Base-by-base conservation (phyloP, 2,797 vertebrate genomes). In the Spheniscus humboldti region DNA sequence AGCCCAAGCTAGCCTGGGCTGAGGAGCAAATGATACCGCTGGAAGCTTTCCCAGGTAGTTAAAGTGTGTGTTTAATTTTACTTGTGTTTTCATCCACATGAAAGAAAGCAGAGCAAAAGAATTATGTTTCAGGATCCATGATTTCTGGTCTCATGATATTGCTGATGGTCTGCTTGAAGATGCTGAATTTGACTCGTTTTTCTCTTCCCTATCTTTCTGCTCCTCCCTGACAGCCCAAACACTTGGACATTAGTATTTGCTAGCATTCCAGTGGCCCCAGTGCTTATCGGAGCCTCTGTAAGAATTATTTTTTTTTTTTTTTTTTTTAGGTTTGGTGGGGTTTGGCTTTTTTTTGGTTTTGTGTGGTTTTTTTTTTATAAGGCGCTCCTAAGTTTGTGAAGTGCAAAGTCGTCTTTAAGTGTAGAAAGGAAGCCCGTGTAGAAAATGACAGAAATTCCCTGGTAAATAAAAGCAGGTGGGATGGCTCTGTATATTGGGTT, bases 21-120 rank as follows among this genome's bases (percentile, higher is more conserved):
- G 83, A 90, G 41, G 72, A 88, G 25, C 90, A 97, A 52, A 28
- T 69, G 27, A 52, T 50, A 7, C 73, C 94, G 3, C 52, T n/a
- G 37, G 75, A 86, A 52, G 28, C 37, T 39, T n/a, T 69, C 33
- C 18, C 95, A 97, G 97, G 98, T 98, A 96, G 73, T 72, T 15
- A n/a, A n/a, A 7, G 20, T 2, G 37, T 53, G 37, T 60, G 3
- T 55, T 63, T 19, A 2, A 69, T 81, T 50, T 47, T 12, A 5
- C 12, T 0, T 53, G 20, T 31, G 7, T n/a, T 33, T 86, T 43
- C 20, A 4, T 17, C 2, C 20, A 5, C 1, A 1, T 10, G n/a
- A 30, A 48, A 33, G 37, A 33, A 48, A 41, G 13, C 5, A 10
- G 69, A 81, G 16, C 19, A 31, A 1, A n/a, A 22, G 6, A 22